phyloP scores from a whole-genome alignment of 2,888 invertebrate genomes.

The Crepidodera aurea region DNA sequence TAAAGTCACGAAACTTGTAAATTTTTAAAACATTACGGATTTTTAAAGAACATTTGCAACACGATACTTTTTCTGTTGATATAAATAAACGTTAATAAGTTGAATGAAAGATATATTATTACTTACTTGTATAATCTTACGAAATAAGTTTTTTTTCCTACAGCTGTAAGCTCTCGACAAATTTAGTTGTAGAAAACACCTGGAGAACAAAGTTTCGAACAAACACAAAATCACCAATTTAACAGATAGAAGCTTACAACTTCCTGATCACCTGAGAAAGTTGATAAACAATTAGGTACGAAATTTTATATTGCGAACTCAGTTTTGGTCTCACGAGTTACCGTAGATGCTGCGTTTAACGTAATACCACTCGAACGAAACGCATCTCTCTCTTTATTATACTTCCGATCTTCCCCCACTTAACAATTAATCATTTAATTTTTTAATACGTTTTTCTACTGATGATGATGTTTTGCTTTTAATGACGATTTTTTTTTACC shows the following conservation, averaged over 20 bases:
- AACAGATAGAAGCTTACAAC: neutral
- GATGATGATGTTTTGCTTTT: slow-evolving; percentile 3
- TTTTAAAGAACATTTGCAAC: no score
- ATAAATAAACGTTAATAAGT: no score
- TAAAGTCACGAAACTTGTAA: no score
- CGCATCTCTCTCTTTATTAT: slow-evolving; percentile 3
- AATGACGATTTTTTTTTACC: neutral
- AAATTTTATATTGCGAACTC: slow-evolving; percentile 21
- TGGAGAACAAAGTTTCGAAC: neutral
- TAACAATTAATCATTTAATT: slow-evolving; percentile 11
- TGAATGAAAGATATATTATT: neutral
- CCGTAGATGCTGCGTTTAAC: slow-evolving; percentile 8
- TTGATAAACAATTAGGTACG: slow-evolving; percentile 9
- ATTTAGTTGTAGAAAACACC: slow-evolving; percentile 1
- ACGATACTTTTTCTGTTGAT: no score
- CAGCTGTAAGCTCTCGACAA: neutral
- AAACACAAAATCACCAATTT: slow-evolving; percentile 16
- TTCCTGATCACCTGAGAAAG: slow-evolving; percentile 14
- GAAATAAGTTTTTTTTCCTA: neutral
- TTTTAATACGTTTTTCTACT: slow-evolving; percentile 5
- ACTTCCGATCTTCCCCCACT: slow-evolving; percentile 4
- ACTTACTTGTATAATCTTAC: slow-evolving; percentile 17
- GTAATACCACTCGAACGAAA: slow-evolving; percentile 7
- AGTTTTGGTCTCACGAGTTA: slow-evolving; percentile 1
- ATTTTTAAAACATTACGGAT: no score